Evolutionary conservation across 2,113 vertebrate genomes (phyloP).

Genomic region (Mormoops blainvillei): DNA sequence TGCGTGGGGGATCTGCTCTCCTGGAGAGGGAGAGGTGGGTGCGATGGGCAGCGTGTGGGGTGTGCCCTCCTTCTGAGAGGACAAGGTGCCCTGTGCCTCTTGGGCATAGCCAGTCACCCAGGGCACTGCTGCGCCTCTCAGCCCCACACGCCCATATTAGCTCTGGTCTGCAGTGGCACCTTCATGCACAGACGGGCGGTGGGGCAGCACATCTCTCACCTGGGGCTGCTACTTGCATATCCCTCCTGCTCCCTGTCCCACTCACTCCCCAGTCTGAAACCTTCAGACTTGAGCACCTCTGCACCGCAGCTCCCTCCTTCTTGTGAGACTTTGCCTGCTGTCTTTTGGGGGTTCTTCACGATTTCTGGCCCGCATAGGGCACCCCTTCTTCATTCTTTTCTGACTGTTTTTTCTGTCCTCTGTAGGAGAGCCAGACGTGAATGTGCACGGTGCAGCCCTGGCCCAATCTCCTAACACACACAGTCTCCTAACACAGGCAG

Average conservation of each 20-base stretch:
- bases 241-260: not conserved
- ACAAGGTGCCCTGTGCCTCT: not conserved
- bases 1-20: fast-evolving
- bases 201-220: not conserved
- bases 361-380: not conserved
- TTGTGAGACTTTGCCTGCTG: not conserved
- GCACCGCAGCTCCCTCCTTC: not conserved
- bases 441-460: fast-evolving
- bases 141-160: not conserved
- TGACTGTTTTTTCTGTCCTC: not conserved
- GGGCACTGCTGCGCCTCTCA: not conserved
- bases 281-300: fast-evolving
- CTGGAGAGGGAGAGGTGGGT: not conserved
- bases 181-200: not conserved
- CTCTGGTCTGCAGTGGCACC: not conserved
- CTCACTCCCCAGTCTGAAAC: not conserved
- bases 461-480: not conserved
- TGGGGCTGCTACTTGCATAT: fast-evolving
- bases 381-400: not conserved
- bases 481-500: too few relatives aligned
- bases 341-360: not conserved
- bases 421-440: not conserved
- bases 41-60: fast-evolving
- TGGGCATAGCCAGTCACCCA: not conserved
- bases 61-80: not conserved